A percentile compares a stretch with the other conserved stretches of the same genome.
Evolutionary conservation across 2,113 vertebrate species (phyloP).

Genomic region (Gracilinanus agilis): DNA sequence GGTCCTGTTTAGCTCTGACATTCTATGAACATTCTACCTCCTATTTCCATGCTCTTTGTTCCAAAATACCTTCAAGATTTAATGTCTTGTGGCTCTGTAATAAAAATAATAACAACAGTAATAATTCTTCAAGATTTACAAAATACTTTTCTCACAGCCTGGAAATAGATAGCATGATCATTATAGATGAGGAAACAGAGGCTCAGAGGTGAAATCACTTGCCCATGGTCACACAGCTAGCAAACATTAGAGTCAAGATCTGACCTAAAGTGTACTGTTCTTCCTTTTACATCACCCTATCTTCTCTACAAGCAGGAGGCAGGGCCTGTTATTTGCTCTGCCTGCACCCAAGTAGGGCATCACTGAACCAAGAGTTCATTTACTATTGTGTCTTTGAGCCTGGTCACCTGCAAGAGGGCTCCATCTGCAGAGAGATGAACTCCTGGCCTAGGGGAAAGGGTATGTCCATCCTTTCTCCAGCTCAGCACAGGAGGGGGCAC

Average conservation of each 20-base stretch:
- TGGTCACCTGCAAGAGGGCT: constrained; percentile 86
- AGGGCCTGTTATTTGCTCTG: constrained; percentile 18
- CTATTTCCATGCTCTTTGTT: neutral
- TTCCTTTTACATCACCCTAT: neutral
- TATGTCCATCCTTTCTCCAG: constrained; percentile 82
- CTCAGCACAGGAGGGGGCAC: constrained; percentile 14
- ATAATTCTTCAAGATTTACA: neutral
- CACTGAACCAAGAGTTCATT: neutral
- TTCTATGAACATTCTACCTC: neutral
- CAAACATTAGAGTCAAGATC: neutral
- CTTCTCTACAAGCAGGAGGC: constrained; percentile 73
- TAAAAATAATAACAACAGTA: neutral
- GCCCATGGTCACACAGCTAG: neutral
- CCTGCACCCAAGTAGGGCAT: neutral
- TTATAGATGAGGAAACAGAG: neutral
- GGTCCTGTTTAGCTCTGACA: neutral
- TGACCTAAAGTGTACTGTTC: neutral
- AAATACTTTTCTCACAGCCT: neutral
- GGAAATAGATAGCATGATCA: neutral
- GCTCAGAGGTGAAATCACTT: no score
- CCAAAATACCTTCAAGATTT: neutral
- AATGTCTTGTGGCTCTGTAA: neutral
- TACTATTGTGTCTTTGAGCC: fast-evolving
- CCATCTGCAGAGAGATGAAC: constrained; percentile 84
- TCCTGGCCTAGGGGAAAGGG: constrained; percentile 69